Base-by-base conservation (phyloP, 2,113 vertebrate species). In the Coptodon bakossiorum region DNA sequence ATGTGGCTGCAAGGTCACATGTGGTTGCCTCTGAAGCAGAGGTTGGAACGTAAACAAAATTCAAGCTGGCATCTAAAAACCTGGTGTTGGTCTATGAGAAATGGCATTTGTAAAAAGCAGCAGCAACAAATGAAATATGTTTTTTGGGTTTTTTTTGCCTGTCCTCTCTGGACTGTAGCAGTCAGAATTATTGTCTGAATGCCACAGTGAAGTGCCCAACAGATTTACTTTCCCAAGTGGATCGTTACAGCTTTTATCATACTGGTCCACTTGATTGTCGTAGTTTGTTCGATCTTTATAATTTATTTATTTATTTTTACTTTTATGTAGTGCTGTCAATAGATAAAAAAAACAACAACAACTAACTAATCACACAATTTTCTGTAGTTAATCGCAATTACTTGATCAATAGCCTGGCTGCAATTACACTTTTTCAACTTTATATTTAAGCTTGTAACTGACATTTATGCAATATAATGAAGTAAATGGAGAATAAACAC, bases 141-240 rank as follows among this genome's bases (percentile, higher is more conserved):
- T 56, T 0, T 27, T 0, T 14, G 4, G 11, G 54, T 4, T 7
- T 24, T 27, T 14, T 27, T 5, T 56, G 24, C 24, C 0, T 3
- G 24, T 5, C 54, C 54, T 56, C 22, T 56, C 22, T 24, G 53
- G 22, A 56, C 22, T 2, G 54, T 54, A 54, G n/a, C 11, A 52
- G 9, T 52, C 48, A 13, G 53, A 6, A 56, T 56, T 22, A 54
- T 54, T 56, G 53, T 56, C 22, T 13, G 36, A 9, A 38, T 9
- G 54, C 24, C 22, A 56, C 22, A 12, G 6, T 22, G 19, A 53
- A 53, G 5, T 11, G n/a, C 54, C 11, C 54, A 56, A 14, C 54
- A 6, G n/a, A 54, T 31, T 31, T 34, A 34, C 31, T 7, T 34
- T 34, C 31, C 31, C 31, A 34, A 34, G 31, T 38, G 36, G 36